Conservation (phyloP, 1,140 invertebrate genomes). For the Aplysia californica region DNA sequence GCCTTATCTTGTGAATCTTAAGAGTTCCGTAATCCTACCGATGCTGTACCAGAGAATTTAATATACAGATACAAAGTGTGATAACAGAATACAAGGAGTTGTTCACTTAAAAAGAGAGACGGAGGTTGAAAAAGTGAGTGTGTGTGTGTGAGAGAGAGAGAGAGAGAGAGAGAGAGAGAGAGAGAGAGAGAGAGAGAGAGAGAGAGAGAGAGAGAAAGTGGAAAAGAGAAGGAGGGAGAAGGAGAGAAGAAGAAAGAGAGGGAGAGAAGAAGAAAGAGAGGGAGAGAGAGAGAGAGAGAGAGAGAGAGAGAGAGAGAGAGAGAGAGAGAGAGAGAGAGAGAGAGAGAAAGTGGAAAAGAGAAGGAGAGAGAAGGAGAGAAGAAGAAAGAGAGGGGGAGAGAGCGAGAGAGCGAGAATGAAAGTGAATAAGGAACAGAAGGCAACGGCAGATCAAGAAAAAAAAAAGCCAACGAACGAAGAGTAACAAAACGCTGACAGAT, state of each 20-base stretch:
- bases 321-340: not conserved
- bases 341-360: not conserved
- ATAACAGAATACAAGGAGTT: too few species aligned
- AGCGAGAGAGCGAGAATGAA: too few species aligned
- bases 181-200: not conserved
- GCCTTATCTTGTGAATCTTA: too few species aligned
- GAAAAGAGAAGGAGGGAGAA: not conserved
- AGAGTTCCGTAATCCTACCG: too few species aligned
- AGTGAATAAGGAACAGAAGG: too few species aligned
- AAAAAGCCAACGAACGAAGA: too few species aligned
- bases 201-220: not conserved
- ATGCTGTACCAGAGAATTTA: too few species aligned
- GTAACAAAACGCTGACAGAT: too few species aligned
- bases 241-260: not conserved
- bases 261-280: not conserved
- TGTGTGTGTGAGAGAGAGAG: slow-evolving; percentile 12
- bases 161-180: not conserved
- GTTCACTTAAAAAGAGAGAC: too few species aligned
- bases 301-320: not conserved
- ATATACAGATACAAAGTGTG: too few species aligned
- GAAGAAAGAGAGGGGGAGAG: not conserved
- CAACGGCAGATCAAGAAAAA: too few species aligned
- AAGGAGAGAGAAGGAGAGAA: not conserved
- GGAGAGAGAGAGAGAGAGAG: not conserved
- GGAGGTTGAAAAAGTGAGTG: too few species aligned